These are phyloP conservation scores for Sminthurides bifidus DNA, from an alignment of 1,140 invertebrate species.

Conservation along the genomic window DNA sequence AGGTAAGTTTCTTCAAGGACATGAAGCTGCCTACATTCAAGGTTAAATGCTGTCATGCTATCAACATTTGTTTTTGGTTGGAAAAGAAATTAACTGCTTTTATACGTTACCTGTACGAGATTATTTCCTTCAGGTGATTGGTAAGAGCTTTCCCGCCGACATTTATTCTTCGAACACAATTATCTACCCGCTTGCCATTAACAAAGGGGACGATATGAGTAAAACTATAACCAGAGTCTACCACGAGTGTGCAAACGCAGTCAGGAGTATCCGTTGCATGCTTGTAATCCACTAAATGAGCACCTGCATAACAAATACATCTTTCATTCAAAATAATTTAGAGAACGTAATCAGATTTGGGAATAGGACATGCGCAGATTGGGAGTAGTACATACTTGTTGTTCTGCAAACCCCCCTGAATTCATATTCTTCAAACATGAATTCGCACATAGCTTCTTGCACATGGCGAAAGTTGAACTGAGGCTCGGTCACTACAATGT, in stretches of 20 bases:
- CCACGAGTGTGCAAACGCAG: constrained; percentile 63
- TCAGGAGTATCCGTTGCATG: constrained; percentile 38
- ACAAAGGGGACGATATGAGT: constrained; percentile 90
- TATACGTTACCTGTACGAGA: constrained; percentile 60
- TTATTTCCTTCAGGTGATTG: constrained; percentile 95
- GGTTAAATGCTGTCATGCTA: not conserved
- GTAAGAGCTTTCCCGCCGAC: constrained; percentile 94
- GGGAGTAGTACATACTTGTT: constrained; percentile 47
- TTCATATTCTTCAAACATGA: constrained; percentile 96
- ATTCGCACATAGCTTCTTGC: constrained; percentile 86
- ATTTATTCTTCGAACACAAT: constrained; percentile 72
- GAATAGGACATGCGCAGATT: not conserved
- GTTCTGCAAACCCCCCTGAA: constrained; percentile 70
- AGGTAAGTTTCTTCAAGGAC: constrained; percentile 99
- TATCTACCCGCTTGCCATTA: constrained; percentile 69
- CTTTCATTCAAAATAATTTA: not conserved
- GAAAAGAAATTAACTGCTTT: constrained; percentile 5
- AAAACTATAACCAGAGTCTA: constrained; percentile 91
- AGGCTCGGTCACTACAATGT: constrained; percentile 86
- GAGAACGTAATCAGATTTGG: not conserved
- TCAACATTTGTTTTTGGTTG: not conserved
- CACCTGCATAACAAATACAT: constrained; percentile 35
- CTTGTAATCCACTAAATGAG: constrained; percentile 43
- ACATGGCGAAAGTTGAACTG: constrained; percentile 85
- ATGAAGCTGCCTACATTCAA: constrained; percentile 64